Conservation (phyloP, 2,113 vertebrate species). For the Piliocolobus tephrosceles region DNA sequence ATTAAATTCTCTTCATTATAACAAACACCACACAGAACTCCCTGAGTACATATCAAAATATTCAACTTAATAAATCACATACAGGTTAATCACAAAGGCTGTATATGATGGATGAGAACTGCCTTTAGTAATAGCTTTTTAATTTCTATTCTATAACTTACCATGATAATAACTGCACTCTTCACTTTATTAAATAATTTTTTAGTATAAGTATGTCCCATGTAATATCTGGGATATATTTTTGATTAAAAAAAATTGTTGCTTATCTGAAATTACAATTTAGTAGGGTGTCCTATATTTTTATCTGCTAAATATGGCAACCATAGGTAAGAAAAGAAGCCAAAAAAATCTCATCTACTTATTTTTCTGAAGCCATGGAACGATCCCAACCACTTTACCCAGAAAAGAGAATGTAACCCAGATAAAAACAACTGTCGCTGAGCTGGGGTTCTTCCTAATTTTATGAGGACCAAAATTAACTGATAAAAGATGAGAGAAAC, state of each 20-base stretch:
- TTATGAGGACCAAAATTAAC: background rate
- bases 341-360: background rate
- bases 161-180: background rate
- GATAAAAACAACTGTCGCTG: background rate
- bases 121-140: background rate
- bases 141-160: conserved; percentile 1
- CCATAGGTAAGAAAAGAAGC: background rate
- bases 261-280: background rate
- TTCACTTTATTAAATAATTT: conserved; percentile 21
- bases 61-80: background rate
- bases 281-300: background rate
- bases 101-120: background rate
- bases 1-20: conserved; percentile 10
- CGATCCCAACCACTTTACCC: background rate
- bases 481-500: background rate
- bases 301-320: conserved; percentile 22
- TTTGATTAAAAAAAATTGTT: background rate
- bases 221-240: background rate
- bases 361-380: conserved; percentile 3
- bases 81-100: background rate
- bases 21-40: background rate
- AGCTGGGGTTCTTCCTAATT: background rate
- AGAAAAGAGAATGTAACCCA: background rate
- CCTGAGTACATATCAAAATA: background rate
- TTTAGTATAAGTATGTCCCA: background rate